Evolutionary conservation across 2,888 invertebrate genomes (phyloP).

Genomic region (Glaucopsyche alexis): DNA sequence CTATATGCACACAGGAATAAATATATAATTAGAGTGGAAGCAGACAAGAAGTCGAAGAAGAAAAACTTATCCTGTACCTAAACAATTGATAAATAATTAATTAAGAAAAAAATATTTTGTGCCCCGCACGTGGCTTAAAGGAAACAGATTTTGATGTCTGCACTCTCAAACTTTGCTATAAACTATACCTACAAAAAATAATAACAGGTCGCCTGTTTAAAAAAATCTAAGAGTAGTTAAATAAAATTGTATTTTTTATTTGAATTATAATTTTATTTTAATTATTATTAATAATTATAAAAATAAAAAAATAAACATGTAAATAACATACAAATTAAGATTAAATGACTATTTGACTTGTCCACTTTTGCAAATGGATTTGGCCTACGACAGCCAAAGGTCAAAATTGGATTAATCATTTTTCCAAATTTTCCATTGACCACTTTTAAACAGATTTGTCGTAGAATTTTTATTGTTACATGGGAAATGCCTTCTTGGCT

Average conservation of each 20-base stretch:
- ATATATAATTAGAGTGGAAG: too few relatives aligned
- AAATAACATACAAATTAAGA: constrained; percentile 4
- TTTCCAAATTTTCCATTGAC: background rate
- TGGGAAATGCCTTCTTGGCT: background rate
- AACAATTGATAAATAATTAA: too few relatives aligned
- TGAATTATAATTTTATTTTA: background rate
- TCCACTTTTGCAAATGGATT: background rate
- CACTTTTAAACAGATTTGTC: background rate
- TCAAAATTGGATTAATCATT: background rate
- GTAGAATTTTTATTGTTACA: background rate
- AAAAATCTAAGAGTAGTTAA: too few relatives aligned
- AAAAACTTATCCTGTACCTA: too few relatives aligned
- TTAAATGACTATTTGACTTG: background rate
- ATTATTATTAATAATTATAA: background rate
- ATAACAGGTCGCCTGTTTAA: too few relatives aligned
- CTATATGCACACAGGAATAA: background rate
- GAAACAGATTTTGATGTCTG: too few relatives aligned
- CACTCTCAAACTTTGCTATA: too few relatives aligned
- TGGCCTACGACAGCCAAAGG: background rate
- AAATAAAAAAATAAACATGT: constrained; percentile 4
- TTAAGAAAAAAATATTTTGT: too few relatives aligned
- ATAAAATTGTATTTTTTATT: background rate
- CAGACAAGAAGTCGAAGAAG: too few relatives aligned
- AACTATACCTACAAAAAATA: too few relatives aligned
- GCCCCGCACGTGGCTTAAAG: too few relatives aligned